Conservation (phyloP, 2,797 vertebrate species). For the Lateolabrax maculatus region DNA sequence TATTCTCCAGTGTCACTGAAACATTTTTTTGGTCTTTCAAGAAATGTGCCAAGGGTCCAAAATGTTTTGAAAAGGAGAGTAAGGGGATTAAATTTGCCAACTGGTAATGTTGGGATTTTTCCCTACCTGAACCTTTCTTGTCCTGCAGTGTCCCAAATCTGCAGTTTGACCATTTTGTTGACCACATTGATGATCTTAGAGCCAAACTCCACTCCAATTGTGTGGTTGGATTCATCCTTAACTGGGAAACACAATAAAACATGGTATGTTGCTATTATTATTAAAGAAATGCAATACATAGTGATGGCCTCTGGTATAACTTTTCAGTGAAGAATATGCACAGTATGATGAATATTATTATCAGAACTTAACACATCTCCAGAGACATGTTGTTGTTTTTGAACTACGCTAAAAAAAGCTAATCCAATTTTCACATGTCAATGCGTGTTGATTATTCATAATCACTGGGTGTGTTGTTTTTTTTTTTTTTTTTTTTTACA, state of each 20-base stretch:
- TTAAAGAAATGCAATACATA: neutral
- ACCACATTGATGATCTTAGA: slow-evolving; percentile 95
- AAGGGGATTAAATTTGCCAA: neutral
- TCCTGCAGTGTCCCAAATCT: slow-evolving; percentile 96
- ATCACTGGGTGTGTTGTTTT: neutral
- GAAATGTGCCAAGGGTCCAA: neutral
- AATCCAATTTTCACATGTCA: neutral
- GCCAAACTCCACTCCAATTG: slow-evolving; percentile 96
- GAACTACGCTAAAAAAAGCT: neutral
- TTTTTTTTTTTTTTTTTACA: too few relatives aligned
- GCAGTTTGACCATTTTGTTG: slow-evolving; percentile 94
- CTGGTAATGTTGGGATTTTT: neutral
- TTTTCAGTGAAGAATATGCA: neutral
- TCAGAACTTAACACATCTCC: neutral
- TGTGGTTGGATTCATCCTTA: slow-evolving; percentile 97
- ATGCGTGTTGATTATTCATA: neutral
- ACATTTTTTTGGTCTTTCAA: neutral
- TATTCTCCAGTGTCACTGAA: neutral
- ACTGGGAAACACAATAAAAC: slow-evolving; percentile 79
- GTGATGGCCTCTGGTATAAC: too few relatives aligned
- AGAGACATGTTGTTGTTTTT: neutral
- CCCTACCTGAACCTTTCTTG: slow-evolving; percentile 93
- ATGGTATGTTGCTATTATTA: neutral
- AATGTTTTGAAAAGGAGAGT: neutral
- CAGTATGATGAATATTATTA: neutral